A percentile compares a stretch with the other conserved stretches of the same genome.
Evolutionary conservation across 2,888 invertebrate species (phyloP).

Genomic region (Dynastes tityus): DNA sequence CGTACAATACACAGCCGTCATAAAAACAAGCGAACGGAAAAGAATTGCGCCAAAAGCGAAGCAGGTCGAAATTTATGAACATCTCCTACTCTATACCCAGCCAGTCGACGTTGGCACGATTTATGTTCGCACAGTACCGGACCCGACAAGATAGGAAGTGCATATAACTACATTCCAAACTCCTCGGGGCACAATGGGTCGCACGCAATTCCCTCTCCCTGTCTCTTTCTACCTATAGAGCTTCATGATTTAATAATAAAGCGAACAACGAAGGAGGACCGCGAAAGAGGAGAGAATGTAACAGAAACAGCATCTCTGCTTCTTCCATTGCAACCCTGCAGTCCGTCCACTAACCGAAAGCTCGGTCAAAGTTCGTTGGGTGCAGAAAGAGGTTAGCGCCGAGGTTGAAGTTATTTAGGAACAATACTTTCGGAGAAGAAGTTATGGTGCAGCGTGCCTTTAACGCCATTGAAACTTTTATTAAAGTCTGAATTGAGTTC

Average conservation of each 20-base stretch:
- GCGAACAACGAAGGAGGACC: background rate
- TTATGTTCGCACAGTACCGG: conserved; percentile 18
- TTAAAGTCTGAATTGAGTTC: conserved; percentile 38
- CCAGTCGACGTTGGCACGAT: conserved; percentile 3
- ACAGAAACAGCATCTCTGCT: conserved; percentile 1
- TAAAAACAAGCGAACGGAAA: conserved; percentile 22
- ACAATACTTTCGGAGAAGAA: conserved; percentile 32
- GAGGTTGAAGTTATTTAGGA: conserved; percentile 37
- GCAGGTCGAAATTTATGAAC: conserved; percentile 19
- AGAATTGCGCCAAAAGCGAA: conserved; percentile 16
- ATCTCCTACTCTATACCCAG: conserved; percentile 8
- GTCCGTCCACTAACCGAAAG: conserved; percentile 3
- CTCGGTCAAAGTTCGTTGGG: conserved; percentile 2
- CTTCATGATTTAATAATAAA: conserved; percentile 29
- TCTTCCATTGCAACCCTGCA: background rate
- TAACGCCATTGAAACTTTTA: conserved; percentile 38
- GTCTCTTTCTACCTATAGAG: background rate
- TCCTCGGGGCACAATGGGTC: conserved; percentile 20
- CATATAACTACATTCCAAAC: conserved; percentile 34
- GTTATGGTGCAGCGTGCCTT: conserved; percentile 28
- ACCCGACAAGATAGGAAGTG: conserved; percentile 1
- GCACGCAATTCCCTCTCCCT: background rate
- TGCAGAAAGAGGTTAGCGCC: background rate
- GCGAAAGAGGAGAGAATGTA: background rate
- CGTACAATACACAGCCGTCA: background rate